Evolutionary conservation across 2,797 vertebrate genomes (phyloP).

Genomic region (Scyliorhinus canicula): DNA sequence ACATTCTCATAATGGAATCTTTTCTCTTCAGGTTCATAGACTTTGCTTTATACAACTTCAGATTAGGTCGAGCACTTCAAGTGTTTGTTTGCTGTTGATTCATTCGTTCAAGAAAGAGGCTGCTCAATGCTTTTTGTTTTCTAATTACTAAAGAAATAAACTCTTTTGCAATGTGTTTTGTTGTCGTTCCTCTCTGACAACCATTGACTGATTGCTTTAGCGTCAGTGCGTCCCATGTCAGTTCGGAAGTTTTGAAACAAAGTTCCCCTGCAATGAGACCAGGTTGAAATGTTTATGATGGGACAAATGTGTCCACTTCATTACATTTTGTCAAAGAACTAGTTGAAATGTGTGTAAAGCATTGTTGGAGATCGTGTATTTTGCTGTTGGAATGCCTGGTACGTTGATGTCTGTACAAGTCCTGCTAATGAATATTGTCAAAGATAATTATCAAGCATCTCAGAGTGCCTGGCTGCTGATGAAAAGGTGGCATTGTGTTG

Average conservation of each 20-base stretch:
- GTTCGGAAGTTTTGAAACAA: conserved; percentile 63
- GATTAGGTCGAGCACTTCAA: conserved; percentile 46
- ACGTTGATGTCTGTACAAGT: conserved; percentile 68
- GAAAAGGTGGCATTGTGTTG: conserved; percentile 76
- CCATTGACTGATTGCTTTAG: conserved; percentile 41
- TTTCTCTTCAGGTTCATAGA: conserved; percentile 42
- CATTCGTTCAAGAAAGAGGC: not conserved
- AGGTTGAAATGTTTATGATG: conserved; percentile 63
- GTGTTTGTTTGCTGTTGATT: conserved; percentile 44
- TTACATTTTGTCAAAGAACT: conserved; percentile 77
- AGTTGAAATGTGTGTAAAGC: conserved; percentile 67
- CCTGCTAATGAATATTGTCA: conserved; percentile 82
- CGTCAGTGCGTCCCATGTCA: conserved; percentile 70
- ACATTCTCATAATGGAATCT: conserved; percentile 41
- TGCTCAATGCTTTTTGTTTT: conserved; percentile 37
- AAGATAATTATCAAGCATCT: conserved; percentile 73
- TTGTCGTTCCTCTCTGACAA: not conserved
- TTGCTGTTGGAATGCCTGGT: conserved; percentile 67
- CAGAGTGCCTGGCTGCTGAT: conserved; percentile 58
- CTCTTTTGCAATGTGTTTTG: not conserved
- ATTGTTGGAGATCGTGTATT: conserved; percentile 73
- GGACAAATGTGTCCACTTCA: conserved; percentile 75
- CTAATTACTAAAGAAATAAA: conserved; percentile 41
- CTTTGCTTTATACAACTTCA: conserved; percentile 29
- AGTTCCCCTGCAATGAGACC: conserved; percentile 63